A percentile compares a stretch with the other conserved stretches of the same genome.
Conservation (phyloP, 2,888 invertebrate species). For the Eilema caniola region DNA sequence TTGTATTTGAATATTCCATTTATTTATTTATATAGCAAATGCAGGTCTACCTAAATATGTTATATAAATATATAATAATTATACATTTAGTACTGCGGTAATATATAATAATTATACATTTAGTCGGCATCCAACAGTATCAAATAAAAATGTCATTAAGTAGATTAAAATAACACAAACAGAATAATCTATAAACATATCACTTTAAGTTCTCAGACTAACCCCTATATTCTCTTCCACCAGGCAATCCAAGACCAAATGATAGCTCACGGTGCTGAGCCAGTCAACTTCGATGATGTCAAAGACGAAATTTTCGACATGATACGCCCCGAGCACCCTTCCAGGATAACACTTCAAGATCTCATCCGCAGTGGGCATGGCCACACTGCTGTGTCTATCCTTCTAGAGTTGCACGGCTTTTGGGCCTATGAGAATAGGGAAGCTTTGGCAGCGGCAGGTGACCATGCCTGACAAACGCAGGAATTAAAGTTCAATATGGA, state of each 20-base stretch:
- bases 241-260: conserved; percentile 97
- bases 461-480: conserved; percentile 76
- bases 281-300: conserved; percentile 96
- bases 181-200: background rate
- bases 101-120: too few relatives aligned
- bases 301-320: conserved; percentile 99
- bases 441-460: conserved; percentile 90
- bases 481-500: conserved; percentile 49
- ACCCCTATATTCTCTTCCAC: conserved; percentile 17
- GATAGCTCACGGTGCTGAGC: conserved; percentile 94
- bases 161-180: too few relatives aligned
- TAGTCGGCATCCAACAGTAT: too few relatives aligned
- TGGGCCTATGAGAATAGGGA: conserved; percentile 99
- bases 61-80: too few relatives aligned
- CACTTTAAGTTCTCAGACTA: background rate
- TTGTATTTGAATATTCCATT: background rate
- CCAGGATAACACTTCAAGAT: conserved; percentile 94
- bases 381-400: conserved; percentile 96
- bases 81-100: too few relatives aligned
- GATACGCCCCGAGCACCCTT: conserved; percentile 95
- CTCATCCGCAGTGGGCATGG: conserved; percentile 95
- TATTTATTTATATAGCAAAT: too few relatives aligned
- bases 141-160: too few relatives aligned
- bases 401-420: conserved; percentile 98
- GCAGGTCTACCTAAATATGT: too few relatives aligned